A percentile compares a stretch with the other conserved stretches of the same genome.
Evolutionary conservation across 2,797 vertebrate genomes (phyloP).

Genomic region (Alcedo quadribrachys): DNA sequence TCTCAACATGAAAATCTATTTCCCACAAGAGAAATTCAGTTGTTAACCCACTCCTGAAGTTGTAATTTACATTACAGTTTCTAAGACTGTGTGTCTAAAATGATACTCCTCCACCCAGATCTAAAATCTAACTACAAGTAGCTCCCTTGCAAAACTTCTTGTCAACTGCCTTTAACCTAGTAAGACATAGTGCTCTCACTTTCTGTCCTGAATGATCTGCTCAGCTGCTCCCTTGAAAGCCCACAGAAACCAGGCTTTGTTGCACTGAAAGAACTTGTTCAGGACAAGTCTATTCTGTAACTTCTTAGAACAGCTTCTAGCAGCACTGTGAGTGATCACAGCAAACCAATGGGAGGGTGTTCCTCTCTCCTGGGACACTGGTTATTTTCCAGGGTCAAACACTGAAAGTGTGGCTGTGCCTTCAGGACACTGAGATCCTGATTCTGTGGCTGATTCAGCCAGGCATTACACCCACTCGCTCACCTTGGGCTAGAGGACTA

Average conservation of each 20-base stretch:
- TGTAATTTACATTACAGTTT: background rate
- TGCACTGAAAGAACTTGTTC: slow-evolving; percentile 6
- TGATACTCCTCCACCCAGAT: background rate
- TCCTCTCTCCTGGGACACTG: background rate
- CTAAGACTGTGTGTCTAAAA: background rate
- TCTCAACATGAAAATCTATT: background rate
- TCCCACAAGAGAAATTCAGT: background rate
- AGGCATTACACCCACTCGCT: background rate
- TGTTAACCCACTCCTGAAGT: background rate
- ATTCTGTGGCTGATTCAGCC: background rate
- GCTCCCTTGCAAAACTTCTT: background rate
- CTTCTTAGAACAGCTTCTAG: background rate
- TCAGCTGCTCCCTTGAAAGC: background rate
- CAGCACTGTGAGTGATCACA: background rate
- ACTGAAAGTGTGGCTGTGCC: background rate
- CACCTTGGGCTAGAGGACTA: background rate
- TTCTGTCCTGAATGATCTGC: background rate
- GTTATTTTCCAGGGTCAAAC: background rate
- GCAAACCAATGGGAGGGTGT: background rate
- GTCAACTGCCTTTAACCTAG: background rate
- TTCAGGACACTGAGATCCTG: background rate
- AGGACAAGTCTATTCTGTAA: background rate
- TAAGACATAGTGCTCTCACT: background rate
- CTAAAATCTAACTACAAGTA: background rate
- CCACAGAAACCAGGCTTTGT: background rate